These are phyloP conservation scores for Clarias platycephalus DNA, from an alignment of 2,797 vertebrate species.

Conservation along the genomic window DNA sequence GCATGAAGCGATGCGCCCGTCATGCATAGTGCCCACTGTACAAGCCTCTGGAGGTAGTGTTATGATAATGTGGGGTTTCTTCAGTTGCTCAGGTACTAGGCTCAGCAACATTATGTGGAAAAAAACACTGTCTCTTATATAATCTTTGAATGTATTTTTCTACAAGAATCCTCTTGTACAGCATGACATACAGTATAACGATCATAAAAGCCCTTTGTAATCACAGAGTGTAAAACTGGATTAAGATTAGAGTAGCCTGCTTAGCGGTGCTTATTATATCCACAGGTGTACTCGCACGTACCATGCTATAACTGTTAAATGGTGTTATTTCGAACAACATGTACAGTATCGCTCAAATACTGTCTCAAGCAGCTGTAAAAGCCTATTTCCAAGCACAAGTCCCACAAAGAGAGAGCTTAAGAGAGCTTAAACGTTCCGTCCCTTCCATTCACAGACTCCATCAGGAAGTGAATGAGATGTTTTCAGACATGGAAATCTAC, in stretches of 20 bases:
- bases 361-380: not conserved
- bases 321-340: not conserved
- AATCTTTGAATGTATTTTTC: too few relatives aligned
- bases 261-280: not conserved
- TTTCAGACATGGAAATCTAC: slow-evolving; percentile 16
- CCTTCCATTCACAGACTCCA: slow-evolving; percentile 12
- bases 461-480: slow-evolving; percentile 20
- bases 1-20: too few relatives aligned
- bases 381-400: not conserved
- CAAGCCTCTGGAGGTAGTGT: too few relatives aligned
- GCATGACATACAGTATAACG: not conserved
- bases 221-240: not conserved
- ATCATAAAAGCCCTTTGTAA: not conserved
- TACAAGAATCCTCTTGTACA: not conserved
- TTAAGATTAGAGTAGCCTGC: not conserved
- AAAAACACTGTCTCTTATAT: too few relatives aligned
- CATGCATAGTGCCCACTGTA: too few relatives aligned
- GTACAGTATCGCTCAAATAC: not conserved
- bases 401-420: not conserved
- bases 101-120: too few relatives aligned
- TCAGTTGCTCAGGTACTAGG: too few relatives aligned
- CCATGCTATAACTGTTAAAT: not conserved
- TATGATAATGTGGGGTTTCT: too few relatives aligned
- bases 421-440: not conserved
- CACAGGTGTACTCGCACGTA: not conserved